A percentile compares a stretch with the other conserved stretches of the same genome.
Conservation (phyloP, 2,797 vertebrate species). For the Acipenser ruthenus region DNA sequence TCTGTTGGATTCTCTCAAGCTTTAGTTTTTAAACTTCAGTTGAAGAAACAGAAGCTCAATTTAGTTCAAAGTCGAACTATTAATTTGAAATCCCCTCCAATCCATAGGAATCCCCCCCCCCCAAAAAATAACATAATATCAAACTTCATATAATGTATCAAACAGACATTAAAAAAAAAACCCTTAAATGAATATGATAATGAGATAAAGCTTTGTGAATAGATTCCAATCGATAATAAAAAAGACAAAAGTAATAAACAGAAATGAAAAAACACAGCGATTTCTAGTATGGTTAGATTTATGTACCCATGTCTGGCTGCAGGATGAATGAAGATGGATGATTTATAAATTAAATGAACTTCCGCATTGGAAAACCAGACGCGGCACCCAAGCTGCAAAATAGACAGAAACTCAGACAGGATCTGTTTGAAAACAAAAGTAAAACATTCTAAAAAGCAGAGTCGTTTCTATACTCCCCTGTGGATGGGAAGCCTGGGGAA, state of each 20-base stretch:
- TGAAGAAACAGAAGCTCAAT: no score
- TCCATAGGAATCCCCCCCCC: no score
- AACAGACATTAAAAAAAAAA: no score
- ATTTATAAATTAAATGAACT: constrained; percentile 24
- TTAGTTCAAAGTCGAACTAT: no score
- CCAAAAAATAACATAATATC: no score
- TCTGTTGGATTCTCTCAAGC: no score
- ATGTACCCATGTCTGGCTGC: constrained; percentile 21
- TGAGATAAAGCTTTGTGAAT: no score
- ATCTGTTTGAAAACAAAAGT: not conserved
- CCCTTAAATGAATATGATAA: no score
- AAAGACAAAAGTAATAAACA: constrained; percentile 21
- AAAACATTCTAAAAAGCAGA: not conserved
- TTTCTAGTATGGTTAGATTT: constrained; percentile 26
- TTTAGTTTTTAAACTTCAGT: no score
- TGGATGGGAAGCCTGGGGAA: not conserved
- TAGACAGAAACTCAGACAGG: constrained; percentile 8
- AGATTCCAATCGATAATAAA: not conserved
- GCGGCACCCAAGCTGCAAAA: constrained; percentile 16
- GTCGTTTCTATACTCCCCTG: no score
- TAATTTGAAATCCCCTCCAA: no score
- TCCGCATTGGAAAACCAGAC: constrained; percentile 19
- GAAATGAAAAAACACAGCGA: constrained; percentile 14
- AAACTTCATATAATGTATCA: no score
- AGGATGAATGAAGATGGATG: constrained; percentile 22